A percentile compares a stretch with the other conserved stretches of the same genome.
These are phyloP conservation scores for Entomobrya multifasciata DNA, from an alignment of 2,888 invertebrate species.

Conservation along the genomic window DNA sequence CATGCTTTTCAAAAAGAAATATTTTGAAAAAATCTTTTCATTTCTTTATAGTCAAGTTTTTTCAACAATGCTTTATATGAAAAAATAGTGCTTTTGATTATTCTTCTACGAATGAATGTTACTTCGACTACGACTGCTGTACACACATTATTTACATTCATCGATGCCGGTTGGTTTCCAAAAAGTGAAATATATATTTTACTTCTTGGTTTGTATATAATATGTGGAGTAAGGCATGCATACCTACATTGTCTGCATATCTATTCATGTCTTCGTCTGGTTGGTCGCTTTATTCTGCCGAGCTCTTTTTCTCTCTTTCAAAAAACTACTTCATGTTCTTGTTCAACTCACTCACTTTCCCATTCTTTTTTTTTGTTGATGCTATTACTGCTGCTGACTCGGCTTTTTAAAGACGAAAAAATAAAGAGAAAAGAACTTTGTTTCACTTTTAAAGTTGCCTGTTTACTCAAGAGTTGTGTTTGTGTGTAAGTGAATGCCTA, in stretches of 20 bases:
- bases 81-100: no score
- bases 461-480: slow-evolving; percentile 35
- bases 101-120: no score
- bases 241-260: no score
- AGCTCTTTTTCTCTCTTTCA: neutral
- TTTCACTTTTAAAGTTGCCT: slow-evolving; percentile 48
- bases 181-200: neutral
- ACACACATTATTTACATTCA: neutral
- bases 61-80: no score
- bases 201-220: neutral
- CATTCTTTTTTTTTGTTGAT: neutral
- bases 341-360: neutral
- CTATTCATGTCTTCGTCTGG: neutral
- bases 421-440: slow-evolving; percentile 24
- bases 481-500: slow-evolving; percentile 16
- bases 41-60: no score
- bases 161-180: slow-evolving; percentile 19
- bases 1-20: no score
- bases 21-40: no score
- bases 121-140: no score
- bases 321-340: neutral
- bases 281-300: neutral
- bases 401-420: neutral
- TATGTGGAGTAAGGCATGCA: no score
- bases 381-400: neutral